Base-by-base conservation (phyloP, 2,888 invertebrate species). In the Icerya purchasi region DNA sequence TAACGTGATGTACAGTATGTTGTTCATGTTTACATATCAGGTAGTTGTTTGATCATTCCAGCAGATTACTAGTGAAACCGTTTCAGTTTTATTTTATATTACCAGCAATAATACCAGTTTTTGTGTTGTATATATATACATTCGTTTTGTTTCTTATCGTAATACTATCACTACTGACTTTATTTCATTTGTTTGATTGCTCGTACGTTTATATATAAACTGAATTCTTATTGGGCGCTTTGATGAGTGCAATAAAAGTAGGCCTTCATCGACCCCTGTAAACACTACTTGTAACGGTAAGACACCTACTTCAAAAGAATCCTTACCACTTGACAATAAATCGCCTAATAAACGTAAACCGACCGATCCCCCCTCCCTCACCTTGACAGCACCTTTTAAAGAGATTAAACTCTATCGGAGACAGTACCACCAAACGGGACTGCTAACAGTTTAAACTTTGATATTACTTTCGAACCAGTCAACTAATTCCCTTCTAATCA, bases 401-500 rank as follows among this genome's bases (percentile, higher is more conserved):
- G 36, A 36, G 14, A 36, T 36, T 36, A 36, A 36, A 36, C 14
- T n/a, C n/a, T 36, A 5, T 36, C 36, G 8, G 36, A 36, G 5
- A 5, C 36, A 8, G 14, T 36, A 36, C 5, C 36, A 14, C 36
- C 36, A 36, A 14, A 36, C 14, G 36, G 8, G 36, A 36, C 14
- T 36, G 14, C 5, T 14, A 36, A 14, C 14, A 5, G 14, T 36
- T 36, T 36, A 36, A 36, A 14, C 36, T 36, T 8, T 36, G 14
- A 36, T 56, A 2, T 24, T 54, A 56, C 22, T 56, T 19, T 52
- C n/a, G 8, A 57, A 54, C 36, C 36, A 51, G 25, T 54, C 54
- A 55, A 60, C 24, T 54, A n/a, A n/a, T n/a, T n/a, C n/a, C n/a
- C n/a, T n/a, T n/a, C n/a, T 36, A 36, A 36, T 36, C 36, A 36